Evolutionary conservation across 2,113 vertebrate genomes (phyloP), one percentile per base, ranked within the genome.

Genomic region (Oceanodroma tethys): DNA sequence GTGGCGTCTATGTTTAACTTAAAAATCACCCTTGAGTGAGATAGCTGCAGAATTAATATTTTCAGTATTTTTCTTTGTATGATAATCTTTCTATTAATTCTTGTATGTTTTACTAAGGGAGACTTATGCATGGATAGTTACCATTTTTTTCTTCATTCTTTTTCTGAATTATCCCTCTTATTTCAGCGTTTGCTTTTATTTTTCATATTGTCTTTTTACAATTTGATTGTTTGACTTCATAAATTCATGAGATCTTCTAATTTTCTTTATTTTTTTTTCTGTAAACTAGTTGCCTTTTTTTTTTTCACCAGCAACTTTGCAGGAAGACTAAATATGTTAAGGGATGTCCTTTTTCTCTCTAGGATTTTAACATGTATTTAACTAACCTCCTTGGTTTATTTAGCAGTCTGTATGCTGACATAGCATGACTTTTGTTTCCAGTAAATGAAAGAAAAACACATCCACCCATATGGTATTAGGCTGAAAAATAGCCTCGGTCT

Each of bases 361-460:
- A 42, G 8, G 13, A 3, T 75, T 81, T 87, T 68, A 86, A 70
- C 11, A 32, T 84, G 13, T 87, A 30, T 96, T 86, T 92, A 90
- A 73, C 53, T 80, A 90, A 89, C 53, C 58, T 75, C 32, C 63
- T 88, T 91, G 76, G 94, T 97, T 94, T 89, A 85, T 90, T 95
- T 81, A 15, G 23, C 66, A 86, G 67, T 70, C 67, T 75, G 7
- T 92, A 34, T 97, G 97, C 97, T 98, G 97, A 97, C 52, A 62
- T 73, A 92, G 96, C 93, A 91, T 90, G 74, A 29, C 88, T 97
- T 96, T 95, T 90, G 72, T 97, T 97, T 97, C 91, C 91, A 95
- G 82, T 88, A 86, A 96, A 95, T 96, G 96, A 97, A 97, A 97
- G 91, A 94, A 97, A 97, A 97, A 94, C 81, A 96, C 75, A 92